Base-by-base conservation (phyloP, 2,888 invertebrate species). In the Acrobasis consociella region DNA sequence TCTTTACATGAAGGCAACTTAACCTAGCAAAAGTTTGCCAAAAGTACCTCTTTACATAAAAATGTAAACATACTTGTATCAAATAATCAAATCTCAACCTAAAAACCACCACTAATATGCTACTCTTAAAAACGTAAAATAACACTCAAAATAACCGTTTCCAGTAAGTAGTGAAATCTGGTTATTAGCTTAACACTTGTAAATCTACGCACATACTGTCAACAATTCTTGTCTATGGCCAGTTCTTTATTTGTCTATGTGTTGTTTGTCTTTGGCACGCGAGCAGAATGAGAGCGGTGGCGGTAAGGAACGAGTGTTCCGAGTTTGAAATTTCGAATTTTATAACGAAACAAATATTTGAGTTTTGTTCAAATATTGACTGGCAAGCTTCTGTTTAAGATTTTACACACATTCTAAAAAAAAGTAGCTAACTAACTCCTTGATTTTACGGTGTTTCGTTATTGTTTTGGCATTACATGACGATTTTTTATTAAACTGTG, bases 261-360 rank as follows among this genome's bases (percentile, higher is more conserved):
- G 60, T 53, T 63, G 62, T 67, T 67, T 65, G 64, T 68, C 62
- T 65, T 58, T 60, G 66, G 68, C 69, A 68, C 69, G 68, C 68
- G 67, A 62, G 61, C 58, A 64, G 63, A 68, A 65, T 64, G 64
- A 64, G 61, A 58, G 62, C 62, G 50, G 64, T 60, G 64, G 65
- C 39, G 38, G 51, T 42, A 62, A 22, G 56, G 31, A 42, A 51
- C 38, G 38, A 55, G 60, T 51, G 60, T 58, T 55, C 53, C 38
- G 61, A 64, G 65, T 67, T 64, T 68, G 56, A 66, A 66, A 67
- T 68, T 65, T 63, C 62, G 60, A 65, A 62, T 64, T 62, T 39
- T 49, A 62, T 64, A 64, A 42, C 56, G 22, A 67, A 58, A 62
- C 66, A 64, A 68, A 65, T 62, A 65, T 62, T 62, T 39, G 52